phyloP scores from a whole-genome alignment of 2,113 vertebrate genomes.

The Xiphorhynchus elegans region DNA sequence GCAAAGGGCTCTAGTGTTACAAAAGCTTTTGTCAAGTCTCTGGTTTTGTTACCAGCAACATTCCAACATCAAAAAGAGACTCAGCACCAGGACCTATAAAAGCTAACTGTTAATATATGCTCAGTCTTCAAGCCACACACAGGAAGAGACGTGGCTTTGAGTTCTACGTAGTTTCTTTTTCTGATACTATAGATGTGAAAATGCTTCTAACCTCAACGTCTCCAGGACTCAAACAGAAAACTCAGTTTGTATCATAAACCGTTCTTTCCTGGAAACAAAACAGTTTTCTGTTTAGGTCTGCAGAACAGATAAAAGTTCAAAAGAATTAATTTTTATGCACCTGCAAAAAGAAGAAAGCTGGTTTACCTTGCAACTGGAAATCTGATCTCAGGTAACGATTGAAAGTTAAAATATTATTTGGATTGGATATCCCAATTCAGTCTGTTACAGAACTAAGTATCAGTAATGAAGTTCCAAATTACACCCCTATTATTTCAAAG shows the following conservation, averaged over 20 bases:
- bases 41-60: not conserved
- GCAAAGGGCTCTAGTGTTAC: not conserved
- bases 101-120: not conserved
- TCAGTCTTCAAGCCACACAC: not conserved
- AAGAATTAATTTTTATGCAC: not conserved
- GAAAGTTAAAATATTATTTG: not conserved
- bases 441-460: not conserved
- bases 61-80: not conserved
- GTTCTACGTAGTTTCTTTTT: not conserved
- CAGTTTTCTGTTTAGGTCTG: not conserved
- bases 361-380: not conserved
- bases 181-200: conserved; percentile 9
- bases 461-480: not conserved
- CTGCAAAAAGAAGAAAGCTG: not conserved
- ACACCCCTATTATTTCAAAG: not conserved
- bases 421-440: not conserved
- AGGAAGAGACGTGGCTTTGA: conserved; percentile 9
- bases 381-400: not conserved
- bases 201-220: not conserved
- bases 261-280: not conserved
- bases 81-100: not conserved
- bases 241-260: not conserved
- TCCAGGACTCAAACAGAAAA: not conserved
- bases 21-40: not conserved
- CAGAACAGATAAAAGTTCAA: not conserved